A percentile compares a stretch with the other conserved stretches of the same genome.
Conservation (phyloP, 2,113 vertebrate genomes). For the Phalacrocorax carbo region DNA sequence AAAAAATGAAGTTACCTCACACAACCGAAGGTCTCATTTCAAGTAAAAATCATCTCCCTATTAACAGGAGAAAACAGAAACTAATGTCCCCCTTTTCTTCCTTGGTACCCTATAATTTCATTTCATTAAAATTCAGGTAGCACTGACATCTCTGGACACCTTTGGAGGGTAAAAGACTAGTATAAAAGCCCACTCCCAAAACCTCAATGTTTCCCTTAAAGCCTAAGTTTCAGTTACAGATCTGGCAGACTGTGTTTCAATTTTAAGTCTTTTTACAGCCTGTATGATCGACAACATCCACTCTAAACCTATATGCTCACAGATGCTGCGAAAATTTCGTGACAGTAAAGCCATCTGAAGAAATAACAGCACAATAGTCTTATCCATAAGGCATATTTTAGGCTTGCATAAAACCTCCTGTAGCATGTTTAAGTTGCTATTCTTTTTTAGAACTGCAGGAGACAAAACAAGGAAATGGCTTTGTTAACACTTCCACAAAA, state of each 20-base stretch:
- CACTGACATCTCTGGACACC: not conserved
- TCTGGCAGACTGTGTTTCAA: not conserved
- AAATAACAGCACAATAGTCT: not conserved
- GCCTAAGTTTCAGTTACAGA: not conserved
- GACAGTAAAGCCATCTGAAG: not conserved
- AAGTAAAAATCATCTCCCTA: not conserved
- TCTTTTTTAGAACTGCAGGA: not conserved
- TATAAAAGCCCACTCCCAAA: not conserved
- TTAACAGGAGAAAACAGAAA: not conserved
- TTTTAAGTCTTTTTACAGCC: not conserved
- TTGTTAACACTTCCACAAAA: not conserved
- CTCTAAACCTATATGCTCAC: not conserved
- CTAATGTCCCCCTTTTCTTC: fast-evolving
- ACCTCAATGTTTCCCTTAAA: not conserved
- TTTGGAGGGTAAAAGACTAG: not conserved
- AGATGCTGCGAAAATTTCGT: not conserved
- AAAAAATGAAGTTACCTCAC: not conserved
- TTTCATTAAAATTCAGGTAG: not conserved
- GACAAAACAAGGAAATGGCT: not conserved
- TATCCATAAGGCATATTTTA: not conserved
- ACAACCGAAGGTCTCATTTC: not conserved
- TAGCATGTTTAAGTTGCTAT: not conserved
- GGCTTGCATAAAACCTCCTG: not conserved
- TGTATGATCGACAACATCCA: not conserved
- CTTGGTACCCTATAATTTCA: not conserved